Evolutionary conservation across 2,888 invertebrate genomes (phyloP).

Genomic region (Synanthedon tipuliformis): DNA sequence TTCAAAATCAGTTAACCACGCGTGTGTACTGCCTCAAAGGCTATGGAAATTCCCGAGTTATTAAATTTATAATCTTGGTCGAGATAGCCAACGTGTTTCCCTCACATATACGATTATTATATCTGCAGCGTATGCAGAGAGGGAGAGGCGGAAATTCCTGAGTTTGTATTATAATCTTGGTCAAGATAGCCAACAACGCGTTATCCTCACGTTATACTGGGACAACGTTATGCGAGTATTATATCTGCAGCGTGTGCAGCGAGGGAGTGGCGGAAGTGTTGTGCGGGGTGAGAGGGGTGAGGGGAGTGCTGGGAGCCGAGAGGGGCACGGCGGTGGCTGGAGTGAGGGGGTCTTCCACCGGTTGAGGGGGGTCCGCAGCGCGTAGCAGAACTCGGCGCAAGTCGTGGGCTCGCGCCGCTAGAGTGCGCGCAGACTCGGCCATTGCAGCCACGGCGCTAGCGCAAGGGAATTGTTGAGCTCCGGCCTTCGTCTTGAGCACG

Average conservation of each 20-base stretch:
- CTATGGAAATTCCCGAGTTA: no score
- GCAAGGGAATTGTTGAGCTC: slow-evolving; percentile 92
- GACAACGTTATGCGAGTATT: slow-evolving; percentile 8
- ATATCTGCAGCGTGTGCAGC: slow-evolving; percentile 48
- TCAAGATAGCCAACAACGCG: no score
- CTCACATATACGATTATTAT: slow-evolving; percentile 14
- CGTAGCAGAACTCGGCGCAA: slow-evolving; percentile 80
- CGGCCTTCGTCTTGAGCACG: slow-evolving; percentile 89
- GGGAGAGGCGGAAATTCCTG: slow-evolving; percentile 18
- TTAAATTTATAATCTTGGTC: no score
- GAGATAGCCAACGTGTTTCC: no score
- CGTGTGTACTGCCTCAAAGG: no score
- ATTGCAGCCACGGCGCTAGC: slow-evolving; percentile 91
- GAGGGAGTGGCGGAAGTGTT: slow-evolving; percentile 27
- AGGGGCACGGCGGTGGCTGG: slow-evolving; percentile 44
- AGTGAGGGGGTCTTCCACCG: slow-evolving; percentile 33
- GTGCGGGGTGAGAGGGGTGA: slow-evolving; percentile 34
- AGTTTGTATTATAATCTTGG: no score
- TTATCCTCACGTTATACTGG: no score
- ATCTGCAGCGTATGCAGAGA: slow-evolving; percentile 49
- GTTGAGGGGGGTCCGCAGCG: slow-evolving; percentile 67
- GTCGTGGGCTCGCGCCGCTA: slow-evolving; percentile 86
- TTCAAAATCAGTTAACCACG: no score
- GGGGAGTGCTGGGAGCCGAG: slow-evolving; percentile 44
- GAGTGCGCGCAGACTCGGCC: slow-evolving; percentile 90